Base-by-base conservation (phyloP, 1,140 invertebrate genomes). In the Popillia japonica region DNA sequence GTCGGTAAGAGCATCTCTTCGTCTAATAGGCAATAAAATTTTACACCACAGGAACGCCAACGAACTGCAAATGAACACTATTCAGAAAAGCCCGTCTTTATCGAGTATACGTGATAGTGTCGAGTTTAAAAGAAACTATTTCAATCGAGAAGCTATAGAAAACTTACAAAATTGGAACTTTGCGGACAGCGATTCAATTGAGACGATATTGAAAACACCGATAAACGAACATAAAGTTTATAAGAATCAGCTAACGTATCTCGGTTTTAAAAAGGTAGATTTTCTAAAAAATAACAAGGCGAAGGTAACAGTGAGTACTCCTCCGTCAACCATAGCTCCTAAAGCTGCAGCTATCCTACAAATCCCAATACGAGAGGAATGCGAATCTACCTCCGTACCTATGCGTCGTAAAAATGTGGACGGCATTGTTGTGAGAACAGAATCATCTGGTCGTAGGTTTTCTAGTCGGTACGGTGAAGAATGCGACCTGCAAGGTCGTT, bases 361-460 rank as follows among this genome's bases (percentile, higher is more conserved):
- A 64, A 64, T 64, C 10, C 61, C 61, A 20, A 64, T 64, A 0
- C 10, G 22, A 64, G 61, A 64, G 10, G 23, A 27, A n/a, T 64
- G 61, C 61, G 61, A 64, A 22, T 64, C 17, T 22, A 20, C 61
- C 6, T 22, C 61, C 9, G 61, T 64, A 20, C 17, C 61, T 20
- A 10, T 64, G 22, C 61, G 17, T 64, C n/a, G 17, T 17, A 64
- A 27, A 64, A 64, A 64, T 64, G 23, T 64, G 20, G 23, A 64
- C 9, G 44, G 44, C 44, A 64, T 64, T 27, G 61, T 64, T 64
- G 61, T 9, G 23, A 20, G 61, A 64, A 64, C 61, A 7, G 61
- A 64, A 64, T 64, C 61, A 64, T 64, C 61, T 64, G 61, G 61
- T 27, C 61, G 61, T 27, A 64, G 61, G 61, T 64, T 64, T 27